phyloP scores from a whole-genome alignment of 2,888 invertebrate genomes.

The Nemoura dubitans region DNA sequence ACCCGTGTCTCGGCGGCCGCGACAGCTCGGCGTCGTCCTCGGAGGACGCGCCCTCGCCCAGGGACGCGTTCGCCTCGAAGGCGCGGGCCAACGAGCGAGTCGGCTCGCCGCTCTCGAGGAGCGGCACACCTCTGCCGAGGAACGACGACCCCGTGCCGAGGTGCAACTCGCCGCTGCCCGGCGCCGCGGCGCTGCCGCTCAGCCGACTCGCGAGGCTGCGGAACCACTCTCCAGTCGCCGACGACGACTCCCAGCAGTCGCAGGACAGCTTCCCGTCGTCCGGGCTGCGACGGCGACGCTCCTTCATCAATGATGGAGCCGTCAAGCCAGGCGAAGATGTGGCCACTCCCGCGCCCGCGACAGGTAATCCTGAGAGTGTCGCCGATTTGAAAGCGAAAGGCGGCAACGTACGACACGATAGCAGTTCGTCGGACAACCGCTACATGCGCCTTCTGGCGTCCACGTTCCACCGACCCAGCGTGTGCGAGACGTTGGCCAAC shows the following conservation, averaged over 20 bases:
- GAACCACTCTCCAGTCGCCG: not conserved
- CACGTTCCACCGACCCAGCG: not conserved
- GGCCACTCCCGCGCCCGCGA: not conserved
- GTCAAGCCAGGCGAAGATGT: not conserved
- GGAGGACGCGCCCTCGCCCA: not conserved
- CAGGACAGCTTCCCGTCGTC: not conserved
- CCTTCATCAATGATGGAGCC: not conserved
- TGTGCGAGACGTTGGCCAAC: not conserved
- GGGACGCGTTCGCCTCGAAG: not conserved
- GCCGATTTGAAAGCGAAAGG: not conserved
- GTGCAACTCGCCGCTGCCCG: slow-evolving; percentile 25
- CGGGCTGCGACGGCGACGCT: not conserved
- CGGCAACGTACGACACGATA: not conserved
- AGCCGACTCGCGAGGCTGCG: not conserved
- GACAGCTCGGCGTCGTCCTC: slow-evolving; percentile 15
- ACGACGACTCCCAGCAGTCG: not conserved
- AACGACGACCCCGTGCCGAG: slow-evolving; percentile 29
- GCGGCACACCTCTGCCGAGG: not conserved
- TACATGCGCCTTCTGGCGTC: slow-evolving; percentile 1
- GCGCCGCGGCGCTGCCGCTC: not conserved
- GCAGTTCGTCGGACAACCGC: not conserved
- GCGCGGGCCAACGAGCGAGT: not conserved
- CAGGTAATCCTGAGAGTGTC: no score
- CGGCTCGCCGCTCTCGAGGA: not conserved
- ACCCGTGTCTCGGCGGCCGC: not conserved